Evolutionary conservation across 2,797 vertebrate species (phyloP).

Genomic region (Malacoraja senta): DNA sequence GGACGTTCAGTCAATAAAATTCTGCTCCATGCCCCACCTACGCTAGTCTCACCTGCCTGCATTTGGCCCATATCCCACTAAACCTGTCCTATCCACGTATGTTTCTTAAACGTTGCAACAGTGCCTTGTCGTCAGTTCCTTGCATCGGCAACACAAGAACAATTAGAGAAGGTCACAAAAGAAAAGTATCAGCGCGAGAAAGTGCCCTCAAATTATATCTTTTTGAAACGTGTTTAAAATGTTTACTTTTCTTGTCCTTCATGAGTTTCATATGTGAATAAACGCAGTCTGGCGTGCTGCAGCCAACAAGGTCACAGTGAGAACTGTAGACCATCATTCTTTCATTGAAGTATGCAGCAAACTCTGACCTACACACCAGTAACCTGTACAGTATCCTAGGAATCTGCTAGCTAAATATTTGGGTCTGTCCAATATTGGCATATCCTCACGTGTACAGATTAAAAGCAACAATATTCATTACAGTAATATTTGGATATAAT

Average conservation of each 20-base stretch:
- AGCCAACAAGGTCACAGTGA: background rate
- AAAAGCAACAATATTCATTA: conserved; percentile 41
- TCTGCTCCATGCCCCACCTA: too few species aligned
- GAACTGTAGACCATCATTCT: background rate
- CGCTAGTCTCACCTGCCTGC: too few species aligned
- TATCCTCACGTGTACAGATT: conserved; percentile 45
- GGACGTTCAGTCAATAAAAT: too few species aligned
- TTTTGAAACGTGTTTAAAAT: background rate
- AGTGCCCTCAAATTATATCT: background rate
- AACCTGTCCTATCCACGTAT: too few species aligned
- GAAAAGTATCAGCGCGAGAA: background rate
- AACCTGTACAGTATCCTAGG: conserved; percentile 45
- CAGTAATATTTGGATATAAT: conserved; percentile 44
- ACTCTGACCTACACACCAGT: conserved; percentile 42
- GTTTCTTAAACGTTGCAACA: too few species aligned
- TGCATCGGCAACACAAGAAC: background rate
- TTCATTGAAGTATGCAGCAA: background rate
- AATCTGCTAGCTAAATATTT: conserved; percentile 42
- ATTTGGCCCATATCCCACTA: too few species aligned
- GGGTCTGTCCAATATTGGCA: conserved; percentile 44
- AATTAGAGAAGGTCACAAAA: background rate
- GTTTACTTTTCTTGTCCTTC: conserved; percentile 24
- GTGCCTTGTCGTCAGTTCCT: background rate
- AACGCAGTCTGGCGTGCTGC: background rate
- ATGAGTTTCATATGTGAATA: background rate